Evolutionary conservation across 2,797 vertebrate genomes (phyloP), one percentile per base, ranked within the genome.

Genomic region (Anabas testudineus): DNA sequence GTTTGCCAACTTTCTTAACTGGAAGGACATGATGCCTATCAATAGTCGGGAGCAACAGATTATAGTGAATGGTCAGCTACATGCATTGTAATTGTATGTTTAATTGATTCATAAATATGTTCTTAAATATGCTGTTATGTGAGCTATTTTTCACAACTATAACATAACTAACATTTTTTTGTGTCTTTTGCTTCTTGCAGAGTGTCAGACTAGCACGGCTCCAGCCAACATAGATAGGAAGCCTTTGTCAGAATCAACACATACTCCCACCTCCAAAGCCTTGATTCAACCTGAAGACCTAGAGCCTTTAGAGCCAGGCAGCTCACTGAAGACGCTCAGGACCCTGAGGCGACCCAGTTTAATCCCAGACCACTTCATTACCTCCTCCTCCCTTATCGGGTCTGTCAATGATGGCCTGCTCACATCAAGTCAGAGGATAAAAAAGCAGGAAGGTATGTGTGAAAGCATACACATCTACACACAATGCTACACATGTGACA

Each of bases 1-100:
- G 75, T 98, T 99, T 87, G 84, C 84, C 0, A 96, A 96, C 84
- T 97, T 97, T 81, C 94, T 99, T 62, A 97, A 93, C 86, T 98
- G 96, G 96, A 97, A 97, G 91, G 93, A 96, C 81, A 95, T 88
- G 90, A 93, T 90, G 85, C 88, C 91, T 7, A 64, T 96, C 74
- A 88, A 77, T 58, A 79, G 83, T 1, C 74, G 39, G 71, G 96
- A 96, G 79, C 89, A 95, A 77, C 83, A 64, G 30, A 86, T 95
- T 55, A 49, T 95, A 65, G 90, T 87, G 26, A 87, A 86, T 81
- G 95, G 88, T 94, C 67, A 78, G 75, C 77, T 18, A 6, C 22
- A 51, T 69, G 15, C 2, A 24, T n/a, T 51, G 7, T 18, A 18
- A 41, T 21, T 2, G 7, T 15, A 21, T 2, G 7, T 16, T 43